These are phyloP conservation scores for Rhagophthalmus giganteus DNA, from an alignment of 2,888 invertebrate species.

Conservation along the genomic window DNA sequence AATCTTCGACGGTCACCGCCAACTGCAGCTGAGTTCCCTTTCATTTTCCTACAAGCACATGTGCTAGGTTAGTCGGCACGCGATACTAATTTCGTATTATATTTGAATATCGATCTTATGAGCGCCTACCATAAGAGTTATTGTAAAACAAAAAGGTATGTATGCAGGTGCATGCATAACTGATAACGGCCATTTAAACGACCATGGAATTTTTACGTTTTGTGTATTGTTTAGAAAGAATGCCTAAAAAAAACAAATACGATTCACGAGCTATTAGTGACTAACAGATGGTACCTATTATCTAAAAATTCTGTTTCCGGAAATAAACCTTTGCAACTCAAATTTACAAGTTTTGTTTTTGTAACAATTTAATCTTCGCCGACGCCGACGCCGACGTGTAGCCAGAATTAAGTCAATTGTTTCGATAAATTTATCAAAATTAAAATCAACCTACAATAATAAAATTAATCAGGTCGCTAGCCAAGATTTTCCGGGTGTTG, in stretches of 20 bases:
- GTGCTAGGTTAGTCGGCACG: slow-evolving; percentile 35
- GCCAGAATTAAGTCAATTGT: not conserved
- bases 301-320: not conserved
- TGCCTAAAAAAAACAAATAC: not conserved
- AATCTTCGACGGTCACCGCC: slow-evolving; percentile 22
- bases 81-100: slow-evolving; percentile 30
- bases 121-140: not conserved
- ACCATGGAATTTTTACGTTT: not conserved
- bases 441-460: no score
- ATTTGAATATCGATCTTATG: slow-evolving; percentile 27
- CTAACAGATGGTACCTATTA: not conserved
- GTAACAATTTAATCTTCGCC: no score
- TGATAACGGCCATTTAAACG: slow-evolving; percentile 6
- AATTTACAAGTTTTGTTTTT: no score
- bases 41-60: slow-evolving; percentile 29
- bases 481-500: no score
- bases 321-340: not conserved
- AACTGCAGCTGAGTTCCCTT: slow-evolving; percentile 26
- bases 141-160: not conserved
- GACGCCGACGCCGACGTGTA: not conserved
- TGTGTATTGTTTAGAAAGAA: not conserved
- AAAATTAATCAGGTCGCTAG: no score
- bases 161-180: slow-evolving; percentile 3
- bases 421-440: no score
- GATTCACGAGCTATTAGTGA: not conserved